Base-by-base conservation (phyloP, 2,113 vertebrate genomes). In the Gadus chalcogrammus region DNA sequence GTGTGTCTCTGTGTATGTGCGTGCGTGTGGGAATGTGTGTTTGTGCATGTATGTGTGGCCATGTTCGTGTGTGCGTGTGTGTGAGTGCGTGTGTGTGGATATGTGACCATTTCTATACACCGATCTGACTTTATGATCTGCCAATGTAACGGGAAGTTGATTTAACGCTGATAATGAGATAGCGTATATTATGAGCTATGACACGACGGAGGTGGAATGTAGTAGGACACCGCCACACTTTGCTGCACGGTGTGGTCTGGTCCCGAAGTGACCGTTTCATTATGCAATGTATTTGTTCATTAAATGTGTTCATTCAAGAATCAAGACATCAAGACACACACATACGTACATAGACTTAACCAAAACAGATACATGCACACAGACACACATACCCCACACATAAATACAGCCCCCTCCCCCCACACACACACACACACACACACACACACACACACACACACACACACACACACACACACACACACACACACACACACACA, bases 201-300 rank as follows among this genome's bases (percentile, higher is more conserved):
- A 48, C 74, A 69, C 65, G 63, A 17, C 67, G 60, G 68, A 77
- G 72, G 80, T 77, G 80, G 80, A 81, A 88, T 81, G 75, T 85
- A 63, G 65, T 80, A 58, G 20, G 83, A 28, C 17, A 6, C 65
- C 76, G 78, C 17, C 65, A 84, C 76, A 65, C 79, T 77, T 73
- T 56, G 72, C 59, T 72, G 13, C 28, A n/a, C 53, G 24, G 64
- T 28, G 61, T 59, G 24, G 61, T 0, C 15, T 52, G 15, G 42
- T 48, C 42, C 70, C 27, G 17, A 61, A 52, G 56, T 69, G 59
- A 18, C 72, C 16, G 6, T 60, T 7, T 8, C 16, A 18, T 60
- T 3, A 18, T 60, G 58, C 18, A 17, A 60, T 17, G 58, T 60
- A 18, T n/a, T 60, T 60, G 18, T 20, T 18, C 12, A 5, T 48